These are phyloP conservation scores for Bombus pyrosoma DNA, from an alignment of 1,140 invertebrate species.

Conservation along the genomic window DNA sequence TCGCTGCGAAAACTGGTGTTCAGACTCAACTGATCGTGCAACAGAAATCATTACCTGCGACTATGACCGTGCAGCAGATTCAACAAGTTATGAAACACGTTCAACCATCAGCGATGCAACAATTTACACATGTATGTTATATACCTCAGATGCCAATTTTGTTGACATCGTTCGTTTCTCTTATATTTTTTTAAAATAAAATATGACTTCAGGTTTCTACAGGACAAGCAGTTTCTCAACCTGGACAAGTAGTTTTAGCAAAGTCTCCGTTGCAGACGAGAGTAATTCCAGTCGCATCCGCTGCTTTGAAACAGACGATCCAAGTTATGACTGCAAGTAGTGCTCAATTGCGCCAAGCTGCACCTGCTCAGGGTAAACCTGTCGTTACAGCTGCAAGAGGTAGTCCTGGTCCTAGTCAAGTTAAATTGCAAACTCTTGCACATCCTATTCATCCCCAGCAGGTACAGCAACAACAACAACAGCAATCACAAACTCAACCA, in stretches of 20 bases:
- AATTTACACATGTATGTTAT: slow-evolving; percentile 81
- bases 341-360: slow-evolving; percentile 76
- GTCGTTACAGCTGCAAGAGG: slow-evolving; percentile 75
- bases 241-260: slow-evolving; percentile 78
- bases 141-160: neutral
- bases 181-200: neutral
- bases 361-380: slow-evolving; percentile 77
- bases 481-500: slow-evolving; percentile 65
- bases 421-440: slow-evolving; percentile 78
- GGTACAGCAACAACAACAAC: slow-evolving; percentile 58
- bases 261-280: slow-evolving; percentile 80
- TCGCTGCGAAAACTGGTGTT: slow-evolving; percentile 82
- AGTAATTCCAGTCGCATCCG: slow-evolving; percentile 82
- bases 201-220: slow-evolving; percentile 71
- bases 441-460: slow-evolving; percentile 75
- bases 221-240: slow-evolving; percentile 75
- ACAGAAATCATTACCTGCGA: slow-evolving; percentile 85
- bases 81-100: slow-evolving; percentile 89
- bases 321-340: slow-evolving; percentile 82
- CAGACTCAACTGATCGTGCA: slow-evolving; percentile 86
- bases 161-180: neutral
- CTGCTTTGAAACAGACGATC: slow-evolving; percentile 83
- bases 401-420: slow-evolving; percentile 78
- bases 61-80: slow-evolving; percentile 90
- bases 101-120: slow-evolving; percentile 83